Conservation (phyloP, 2,888 invertebrate species). For the Zygogramma bicolorata region DNA sequence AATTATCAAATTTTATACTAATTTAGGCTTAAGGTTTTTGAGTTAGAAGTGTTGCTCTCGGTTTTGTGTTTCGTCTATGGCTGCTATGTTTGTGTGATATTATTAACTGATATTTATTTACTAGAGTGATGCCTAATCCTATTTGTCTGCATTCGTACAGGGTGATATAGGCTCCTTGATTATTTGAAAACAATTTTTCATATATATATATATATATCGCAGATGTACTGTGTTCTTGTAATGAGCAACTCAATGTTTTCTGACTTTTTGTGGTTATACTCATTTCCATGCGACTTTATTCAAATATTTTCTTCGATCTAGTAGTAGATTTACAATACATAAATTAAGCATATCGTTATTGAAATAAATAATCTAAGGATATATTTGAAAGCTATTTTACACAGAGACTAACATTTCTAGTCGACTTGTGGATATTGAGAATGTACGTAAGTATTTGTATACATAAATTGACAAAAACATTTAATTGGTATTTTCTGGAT, state of each 20-base stretch:
- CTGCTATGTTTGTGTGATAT: constrained; percentile 49
- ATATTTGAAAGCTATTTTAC: constrained; percentile 38
- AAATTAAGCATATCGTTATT: constrained; percentile 54
- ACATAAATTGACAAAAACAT: constrained; percentile 8
- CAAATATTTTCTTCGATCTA: not conserved
- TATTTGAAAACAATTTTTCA: not conserved
- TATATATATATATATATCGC: not conserved
- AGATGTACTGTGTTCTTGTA: not conserved
- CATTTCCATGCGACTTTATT: not conserved
- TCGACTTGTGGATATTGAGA: constrained; percentile 36
- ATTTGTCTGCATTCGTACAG: constrained; percentile 13
- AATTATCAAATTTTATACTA: constrained; percentile 35
- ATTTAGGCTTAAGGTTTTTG: constrained; percentile 28
- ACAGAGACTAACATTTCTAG: constrained; percentile 45
- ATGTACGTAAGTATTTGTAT: constrained; percentile 25
- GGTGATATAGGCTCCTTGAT: not conserved
- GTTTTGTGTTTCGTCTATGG: constrained; percentile 30
- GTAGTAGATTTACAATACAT: constrained; percentile 27
- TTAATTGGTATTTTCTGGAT: not conserved
- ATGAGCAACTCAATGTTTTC: constrained; percentile 3
- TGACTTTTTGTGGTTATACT: not conserved
- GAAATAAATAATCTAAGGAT: constrained; percentile 44
- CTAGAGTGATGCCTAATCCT: constrained; percentile 13
- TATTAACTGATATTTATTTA: constrained; percentile 45
- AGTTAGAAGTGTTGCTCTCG: constrained; percentile 35